phyloP scores from a whole-genome alignment of 1,140 invertebrate species.

The Mercenaria mercenaria region DNA sequence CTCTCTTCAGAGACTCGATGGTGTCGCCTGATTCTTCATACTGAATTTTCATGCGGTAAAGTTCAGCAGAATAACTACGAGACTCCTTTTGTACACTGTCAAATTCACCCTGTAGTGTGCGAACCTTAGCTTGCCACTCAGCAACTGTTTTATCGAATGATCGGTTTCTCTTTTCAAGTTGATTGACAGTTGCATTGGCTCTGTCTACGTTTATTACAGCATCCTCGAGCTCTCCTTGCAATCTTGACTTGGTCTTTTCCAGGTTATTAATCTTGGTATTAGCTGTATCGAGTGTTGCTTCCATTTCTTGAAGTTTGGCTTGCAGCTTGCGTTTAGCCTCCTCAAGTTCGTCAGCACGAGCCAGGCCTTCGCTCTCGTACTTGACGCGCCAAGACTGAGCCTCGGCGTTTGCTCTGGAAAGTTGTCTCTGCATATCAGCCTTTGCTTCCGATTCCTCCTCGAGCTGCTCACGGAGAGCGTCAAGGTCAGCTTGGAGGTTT shows the following conservation, averaged over 20 bases:
- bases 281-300: constrained; percentile 99
- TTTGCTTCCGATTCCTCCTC: constrained; percentile 99
- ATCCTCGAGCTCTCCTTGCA: constrained; percentile 49
- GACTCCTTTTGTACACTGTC: constrained; percentile 99
- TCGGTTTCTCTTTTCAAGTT: constrained; percentile 99
- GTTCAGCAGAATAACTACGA: constrained; percentile 99
- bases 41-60: constrained; percentile 99
- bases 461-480: constrained; percentile 98
- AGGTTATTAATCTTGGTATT: constrained; percentile 98
- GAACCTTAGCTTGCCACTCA: constrained; percentile 99
- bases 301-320: constrained; percentile 96
- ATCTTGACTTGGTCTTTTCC: constrained; percentile 87
- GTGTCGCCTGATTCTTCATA: constrained; percentile 99
- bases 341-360: constrained; percentile 92
- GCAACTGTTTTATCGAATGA: constrained; percentile 99
- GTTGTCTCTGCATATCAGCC: constrained; percentile 91
- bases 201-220: constrained; percentile 36
- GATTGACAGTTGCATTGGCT: constrained; percentile 97
- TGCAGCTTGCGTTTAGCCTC: constrained; percentile 99
- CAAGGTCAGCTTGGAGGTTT: constrained; percentile 90
- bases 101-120: constrained; percentile 98
- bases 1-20: constrained; percentile 97
- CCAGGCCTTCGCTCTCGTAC: constrained; percentile 54
- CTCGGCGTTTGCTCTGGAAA: constrained; percentile 89
- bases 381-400: constrained; percentile 90